These are phyloP conservation scores for Lithophane ornitopus DNA, from an alignment of 2,888 invertebrate species.

Conservation along the genomic window DNA sequence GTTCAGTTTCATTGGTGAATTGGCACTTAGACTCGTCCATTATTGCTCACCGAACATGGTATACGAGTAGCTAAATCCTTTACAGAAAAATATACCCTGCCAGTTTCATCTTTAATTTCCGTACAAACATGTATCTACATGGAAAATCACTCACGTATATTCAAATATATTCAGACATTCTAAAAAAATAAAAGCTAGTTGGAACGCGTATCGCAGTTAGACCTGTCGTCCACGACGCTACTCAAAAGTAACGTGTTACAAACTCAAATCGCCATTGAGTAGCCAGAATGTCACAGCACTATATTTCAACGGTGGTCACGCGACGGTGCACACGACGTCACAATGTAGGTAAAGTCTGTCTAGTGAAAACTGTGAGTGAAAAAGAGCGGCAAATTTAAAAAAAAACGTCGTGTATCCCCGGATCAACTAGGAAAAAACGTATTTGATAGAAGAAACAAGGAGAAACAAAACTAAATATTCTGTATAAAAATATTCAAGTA, in stretches of 20 bases:
- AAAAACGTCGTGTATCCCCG: too few species aligned
- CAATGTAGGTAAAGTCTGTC: neutral
- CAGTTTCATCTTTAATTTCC: constrained; percentile 28
- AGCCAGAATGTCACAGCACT: neutral
- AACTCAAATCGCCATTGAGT: neutral
- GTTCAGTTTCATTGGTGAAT: too few species aligned
- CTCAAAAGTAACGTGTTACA: neutral
- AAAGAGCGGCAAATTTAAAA: too few species aligned
- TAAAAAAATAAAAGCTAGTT: constrained; percentile 36
- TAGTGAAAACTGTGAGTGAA: too few species aligned
- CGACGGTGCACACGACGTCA: neutral
- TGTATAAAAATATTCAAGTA: too few species aligned
- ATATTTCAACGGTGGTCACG: neutral
- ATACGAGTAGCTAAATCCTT: neutral
- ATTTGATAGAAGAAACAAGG: too few species aligned
- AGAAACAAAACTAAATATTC: too few species aligned
- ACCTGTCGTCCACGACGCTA: neutral
- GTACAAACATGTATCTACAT: constrained; percentile 8
- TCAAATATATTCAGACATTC: constrained; percentile 41
- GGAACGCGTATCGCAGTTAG: constrained; percentile 19
- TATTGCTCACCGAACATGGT: neutral
- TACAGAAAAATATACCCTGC: neutral
- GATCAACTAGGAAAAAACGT: too few species aligned
- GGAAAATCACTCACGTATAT: constrained; percentile 49
- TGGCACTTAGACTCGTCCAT: neutral